Base-by-base conservation (phyloP, 2,113 vertebrate genomes). In the Onychostruthus taczanowskii region DNA sequence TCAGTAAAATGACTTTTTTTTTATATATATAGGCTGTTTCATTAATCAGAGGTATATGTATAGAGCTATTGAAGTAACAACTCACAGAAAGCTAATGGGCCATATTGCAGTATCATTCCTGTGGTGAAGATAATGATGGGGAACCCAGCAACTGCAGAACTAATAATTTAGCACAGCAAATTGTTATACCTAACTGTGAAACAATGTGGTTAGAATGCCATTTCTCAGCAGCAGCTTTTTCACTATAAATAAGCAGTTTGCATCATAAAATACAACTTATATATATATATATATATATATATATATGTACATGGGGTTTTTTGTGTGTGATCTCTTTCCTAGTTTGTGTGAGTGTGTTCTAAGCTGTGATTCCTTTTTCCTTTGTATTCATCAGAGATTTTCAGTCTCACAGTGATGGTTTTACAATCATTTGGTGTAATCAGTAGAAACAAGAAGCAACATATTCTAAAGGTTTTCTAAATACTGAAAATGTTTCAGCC, bases 11-110 rank as follows among this genome's bases (percentile, higher is more conserved):
- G 22, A 79, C 55, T 90, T 95, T 86, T 95, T 95, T 86, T 95
- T 83, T 87, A 27, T 92, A 95, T 95, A 90, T 86, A 74, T 30
- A 87, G 37, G 50, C 26, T 93, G 28, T 96, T 97, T 95, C 95
- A 96, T 97, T 97, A 96, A 96, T 96, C 95, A 96, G 90, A 95
- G 47, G 83, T 95, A 56, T 63, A 93, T 83, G 64, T 95, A 56
- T 59, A 74, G 70, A 85, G 59, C 87, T 97, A 88, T 87, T 95
- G 94, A 96, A 97, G 93, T 69, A 96, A 89, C 68, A 92, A 74
- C 72, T 96, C 83, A 74, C 55, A 89, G 84, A 96, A 97, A 94
- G 64, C 53, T 76, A 86, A 68, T 59, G 37, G 94, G 82, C 55
- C 75, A 90, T 22, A 63, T 4, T 20, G 63, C 68, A 79, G 59